Percentiles rank a stretch among this genome's conserved stretches.
Conservation (phyloP, 2,888 invertebrate species). For the Ichneumoninae sp. region DNA sequence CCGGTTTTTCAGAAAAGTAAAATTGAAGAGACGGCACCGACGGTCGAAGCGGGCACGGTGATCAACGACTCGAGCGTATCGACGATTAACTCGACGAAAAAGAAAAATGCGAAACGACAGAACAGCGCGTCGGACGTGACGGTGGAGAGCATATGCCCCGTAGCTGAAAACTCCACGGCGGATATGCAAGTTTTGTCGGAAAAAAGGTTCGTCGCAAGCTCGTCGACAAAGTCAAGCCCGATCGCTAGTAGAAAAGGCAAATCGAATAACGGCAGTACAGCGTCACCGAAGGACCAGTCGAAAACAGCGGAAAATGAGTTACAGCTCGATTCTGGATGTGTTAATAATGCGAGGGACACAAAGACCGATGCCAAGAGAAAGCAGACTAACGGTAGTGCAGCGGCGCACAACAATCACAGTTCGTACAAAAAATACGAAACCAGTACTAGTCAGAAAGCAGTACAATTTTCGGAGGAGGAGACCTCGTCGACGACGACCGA, state of each 20-base stretch:
- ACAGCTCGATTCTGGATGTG: slow-evolving; percentile 57
- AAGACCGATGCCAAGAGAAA: slow-evolving; percentile 74
- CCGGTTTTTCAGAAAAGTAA: slow-evolving; percentile 52
- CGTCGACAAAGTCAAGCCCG: slow-evolving; percentile 76
- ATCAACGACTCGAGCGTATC: slow-evolving; percentile 60
- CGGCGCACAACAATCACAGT: slow-evolving; percentile 76
- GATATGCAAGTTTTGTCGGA: slow-evolving; percentile 70
- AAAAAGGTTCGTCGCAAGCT: slow-evolving; percentile 70
- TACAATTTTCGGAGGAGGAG: slow-evolving; percentile 87
- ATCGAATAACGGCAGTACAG: slow-evolving; percentile 54
- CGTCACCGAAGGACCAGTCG: slow-evolving; percentile 74
- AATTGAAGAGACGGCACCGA: slow-evolving; percentile 37
- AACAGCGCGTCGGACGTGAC: slow-evolving; percentile 58
- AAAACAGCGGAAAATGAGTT: slow-evolving; percentile 84
- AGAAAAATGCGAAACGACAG: slow-evolving; percentile 71
- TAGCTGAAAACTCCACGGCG: slow-evolving; percentile 60
- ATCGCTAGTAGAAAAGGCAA: slow-evolving; percentile 76
- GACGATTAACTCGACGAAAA: slow-evolving; percentile 70
- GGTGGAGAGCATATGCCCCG: slow-evolving; percentile 10
- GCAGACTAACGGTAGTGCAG: slow-evolving; percentile 69
- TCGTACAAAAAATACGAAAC: slow-evolving; percentile 80
- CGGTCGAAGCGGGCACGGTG: slow-evolving; percentile 4
- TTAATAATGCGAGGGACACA: slow-evolving; percentile 71
- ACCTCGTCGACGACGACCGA: slow-evolving; percentile 90
- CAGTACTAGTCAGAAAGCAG: slow-evolving; percentile 79